Conservation (phyloP, 2,888 invertebrate genomes). For the Polyploca ridens region DNA sequence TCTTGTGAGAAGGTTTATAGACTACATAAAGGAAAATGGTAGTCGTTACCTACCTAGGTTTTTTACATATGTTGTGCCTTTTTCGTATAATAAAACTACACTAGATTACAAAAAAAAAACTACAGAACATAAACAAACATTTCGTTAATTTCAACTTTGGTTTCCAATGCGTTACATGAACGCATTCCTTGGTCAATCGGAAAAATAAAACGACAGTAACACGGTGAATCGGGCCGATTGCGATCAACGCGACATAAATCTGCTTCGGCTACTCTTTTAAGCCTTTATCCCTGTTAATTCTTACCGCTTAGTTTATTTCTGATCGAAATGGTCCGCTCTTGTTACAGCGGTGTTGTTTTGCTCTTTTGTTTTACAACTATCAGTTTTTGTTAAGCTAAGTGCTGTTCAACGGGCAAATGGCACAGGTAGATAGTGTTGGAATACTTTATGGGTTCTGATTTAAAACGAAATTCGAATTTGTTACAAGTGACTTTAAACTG, state of each 20-base stretch:
- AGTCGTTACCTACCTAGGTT: too few relatives aligned
- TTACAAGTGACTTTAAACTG: not conserved
- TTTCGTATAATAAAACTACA: too few relatives aligned
- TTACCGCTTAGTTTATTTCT: constrained; percentile 84
- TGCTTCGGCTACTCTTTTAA: constrained; percentile 83
- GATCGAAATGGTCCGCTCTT: constrained; percentile 78
- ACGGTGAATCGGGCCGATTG: constrained; percentile 77
- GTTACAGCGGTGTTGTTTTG: constrained; percentile 72
- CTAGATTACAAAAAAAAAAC: too few relatives aligned
- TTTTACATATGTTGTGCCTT: too few relatives aligned
- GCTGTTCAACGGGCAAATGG: constrained; percentile 80
- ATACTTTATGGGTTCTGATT: constrained; percentile 58
- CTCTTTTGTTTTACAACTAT: constrained; percentile 82
- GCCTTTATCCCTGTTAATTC: constrained; percentile 84
- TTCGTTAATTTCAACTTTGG: constrained; percentile 30
- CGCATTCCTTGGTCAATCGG: constrained; percentile 58
- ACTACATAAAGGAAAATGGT: not conserved
- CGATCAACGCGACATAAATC: constrained; percentile 83
- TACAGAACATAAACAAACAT: constrained; percentile 20
- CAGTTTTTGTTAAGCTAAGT: constrained; percentile 84
- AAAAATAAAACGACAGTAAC: constrained; percentile 71
- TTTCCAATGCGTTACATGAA: constrained; percentile 52
- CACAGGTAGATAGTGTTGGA: constrained; percentile 67
- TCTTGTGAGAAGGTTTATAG: not conserved
- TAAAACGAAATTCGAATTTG: constrained; percentile 12